phyloP scores from a whole-genome alignment of 2,888 invertebrate species.

The Physocephala rufipes region DNA sequence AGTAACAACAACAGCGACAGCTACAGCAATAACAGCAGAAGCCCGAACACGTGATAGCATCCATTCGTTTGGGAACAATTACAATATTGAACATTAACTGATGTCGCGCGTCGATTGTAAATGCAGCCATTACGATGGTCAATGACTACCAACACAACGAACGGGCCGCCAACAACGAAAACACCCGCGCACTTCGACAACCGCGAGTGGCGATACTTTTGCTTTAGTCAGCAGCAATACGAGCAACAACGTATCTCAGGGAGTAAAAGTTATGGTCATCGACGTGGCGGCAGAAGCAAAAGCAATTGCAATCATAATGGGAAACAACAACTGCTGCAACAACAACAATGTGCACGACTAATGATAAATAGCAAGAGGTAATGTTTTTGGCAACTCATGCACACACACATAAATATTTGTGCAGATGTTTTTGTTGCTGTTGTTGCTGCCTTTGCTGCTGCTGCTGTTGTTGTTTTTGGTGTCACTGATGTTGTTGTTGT shows the following conservation, averaged over 20 bases:
- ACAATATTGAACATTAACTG: conserved; percentile 26
- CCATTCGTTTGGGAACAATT: conserved; percentile 20
- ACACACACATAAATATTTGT: neutral
- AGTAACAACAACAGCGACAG: neutral
- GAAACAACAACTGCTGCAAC: neutral
- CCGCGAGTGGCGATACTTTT: conserved; percentile 3
- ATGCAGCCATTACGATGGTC: conserved; percentile 15
- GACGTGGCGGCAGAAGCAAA: neutral
- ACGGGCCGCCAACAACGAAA: neutral
- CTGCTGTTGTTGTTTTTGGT: conserved; percentile 16
- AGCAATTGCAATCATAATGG: neutral
- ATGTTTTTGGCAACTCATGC: conserved; percentile 8
- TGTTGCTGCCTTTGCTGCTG: neutral
- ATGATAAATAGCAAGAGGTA: conserved; percentile 16
- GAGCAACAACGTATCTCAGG: conserved; percentile 5
- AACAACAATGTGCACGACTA: neutral
- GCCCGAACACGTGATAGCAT: neutral
- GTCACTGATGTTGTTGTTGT: conserved; percentile 13
- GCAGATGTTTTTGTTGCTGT: conserved; percentile 16
- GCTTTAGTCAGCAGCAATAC: conserved; percentile 4
- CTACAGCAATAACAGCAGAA: neutral
- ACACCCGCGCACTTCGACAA: conserved; percentile 7
- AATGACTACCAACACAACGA: conserved; percentile 8
- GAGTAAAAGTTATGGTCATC: neutral
- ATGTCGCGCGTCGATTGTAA: conserved; percentile 20